Conservation (phyloP, 2,113 vertebrate genomes). For the Elephantulus edwardii region DNA sequence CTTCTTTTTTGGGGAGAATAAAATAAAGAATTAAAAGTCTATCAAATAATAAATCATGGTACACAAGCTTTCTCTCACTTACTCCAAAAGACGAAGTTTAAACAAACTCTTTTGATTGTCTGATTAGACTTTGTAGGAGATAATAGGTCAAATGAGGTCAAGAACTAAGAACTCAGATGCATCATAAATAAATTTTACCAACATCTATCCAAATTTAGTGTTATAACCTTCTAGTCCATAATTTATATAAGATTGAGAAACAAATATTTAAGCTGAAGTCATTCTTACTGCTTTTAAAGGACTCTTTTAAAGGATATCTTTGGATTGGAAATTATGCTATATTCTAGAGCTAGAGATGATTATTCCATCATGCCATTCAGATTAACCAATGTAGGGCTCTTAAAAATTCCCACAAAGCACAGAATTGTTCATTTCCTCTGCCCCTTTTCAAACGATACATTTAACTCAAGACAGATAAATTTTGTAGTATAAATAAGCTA, state of each 20-base stretch:
- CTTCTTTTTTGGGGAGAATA: conserved; percentile 40
- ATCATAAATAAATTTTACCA: conserved; percentile 16
- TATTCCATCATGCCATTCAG: neutral
- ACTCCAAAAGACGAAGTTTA: conserved; percentile 41
- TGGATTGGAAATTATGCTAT: neutral
- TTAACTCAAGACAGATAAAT: neutral
- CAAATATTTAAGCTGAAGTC: neutral
- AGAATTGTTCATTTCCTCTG: conserved; percentile 6
- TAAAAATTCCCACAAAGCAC: neutral
- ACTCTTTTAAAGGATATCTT: neutral
- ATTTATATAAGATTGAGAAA: neutral
- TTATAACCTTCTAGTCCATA: neutral
- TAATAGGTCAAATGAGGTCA: neutral
- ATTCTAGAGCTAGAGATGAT: neutral
- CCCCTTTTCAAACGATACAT: neutral
- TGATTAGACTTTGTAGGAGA: conserved; percentile 20
- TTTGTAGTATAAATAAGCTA: neutral
- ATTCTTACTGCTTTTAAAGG: conserved; percentile 3
- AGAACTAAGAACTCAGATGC: neutral
- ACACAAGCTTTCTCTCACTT: conserved; percentile 16
- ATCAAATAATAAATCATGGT: conserved; percentile 48
- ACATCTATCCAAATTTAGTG: neutral
- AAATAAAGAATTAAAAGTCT: conserved; percentile 47
- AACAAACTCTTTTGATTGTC: conserved; percentile 37
- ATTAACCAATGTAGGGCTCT: conserved; percentile 2